Percentiles rank a stretch among this genome's conserved stretches.
phyloP scores from a whole-genome alignment of 1,140 invertebrate genomes.

The Caenorhabditis latens region DNA sequence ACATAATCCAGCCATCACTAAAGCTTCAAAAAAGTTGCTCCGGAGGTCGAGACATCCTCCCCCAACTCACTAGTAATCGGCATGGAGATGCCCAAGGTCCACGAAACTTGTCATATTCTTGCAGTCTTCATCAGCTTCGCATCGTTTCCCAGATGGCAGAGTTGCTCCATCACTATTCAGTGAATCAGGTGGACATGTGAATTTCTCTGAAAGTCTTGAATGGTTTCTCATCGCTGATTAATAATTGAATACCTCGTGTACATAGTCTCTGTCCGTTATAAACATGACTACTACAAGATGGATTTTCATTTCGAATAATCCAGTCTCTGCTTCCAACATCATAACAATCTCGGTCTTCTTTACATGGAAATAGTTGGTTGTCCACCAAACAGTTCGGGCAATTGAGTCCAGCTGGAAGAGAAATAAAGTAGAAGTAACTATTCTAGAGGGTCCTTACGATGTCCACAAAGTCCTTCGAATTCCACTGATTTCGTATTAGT shows the following conservation, averaged over 20 bases:
- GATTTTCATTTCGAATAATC: neutral
- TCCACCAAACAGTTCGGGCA: neutral
- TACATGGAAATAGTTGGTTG: neutral
- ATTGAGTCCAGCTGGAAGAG: neutral
- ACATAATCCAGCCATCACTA: no score
- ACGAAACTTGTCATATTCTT: neutral
- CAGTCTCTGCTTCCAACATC: neutral
- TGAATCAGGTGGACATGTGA: slow-evolving; percentile 30
- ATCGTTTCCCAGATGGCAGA: neutral
- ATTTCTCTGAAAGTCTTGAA: neutral
- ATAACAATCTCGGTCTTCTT: slow-evolving; percentile 2
- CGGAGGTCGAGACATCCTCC: no score
- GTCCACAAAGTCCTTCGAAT: neutral
- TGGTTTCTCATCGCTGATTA: neutral
- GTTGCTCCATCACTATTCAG: neutral
- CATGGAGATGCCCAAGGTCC: neutral
- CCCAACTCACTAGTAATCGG: neutral
- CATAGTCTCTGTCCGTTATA: neutral
- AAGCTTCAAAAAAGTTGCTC: no score
- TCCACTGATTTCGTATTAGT: neutral
- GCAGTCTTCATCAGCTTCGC: neutral
- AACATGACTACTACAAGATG: neutral
- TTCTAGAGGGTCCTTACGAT: neutral
- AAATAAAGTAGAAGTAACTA: no score
- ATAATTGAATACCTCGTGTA: neutral